Evolutionary conservation across 1,140 invertebrate genomes (phyloP), one percentile per base, ranked within the genome.

Genomic region (Helicoverpa armigera): DNA sequence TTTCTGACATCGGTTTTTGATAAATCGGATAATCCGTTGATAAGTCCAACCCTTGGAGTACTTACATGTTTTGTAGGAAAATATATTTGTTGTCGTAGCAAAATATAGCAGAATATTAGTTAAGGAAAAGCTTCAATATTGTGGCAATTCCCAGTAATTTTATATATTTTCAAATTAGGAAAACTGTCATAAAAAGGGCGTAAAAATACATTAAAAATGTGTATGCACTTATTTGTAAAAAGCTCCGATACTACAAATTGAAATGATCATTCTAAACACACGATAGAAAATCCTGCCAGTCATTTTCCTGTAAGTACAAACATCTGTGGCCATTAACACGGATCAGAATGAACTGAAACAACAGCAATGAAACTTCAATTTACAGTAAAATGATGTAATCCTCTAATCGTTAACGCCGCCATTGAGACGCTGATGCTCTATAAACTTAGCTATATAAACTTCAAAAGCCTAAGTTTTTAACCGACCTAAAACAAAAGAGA

Each of bases 351-450:
- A 72, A 72, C 29, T 53, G 18, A 48, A 51, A 54, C 69, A 72
- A 72, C 51, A 72, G 51, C 31, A 67, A 72, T 72, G 54, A 72
- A 54, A 54, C 18, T 72, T 54, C 12, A 54, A 72, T 72, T 72
- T 67, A 9, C 63, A 72, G 29, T 14, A 72, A 72, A 67, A 18
- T 18, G 35, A 35, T 65, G 63, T 53, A 14, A 72, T 72, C 50
- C 23, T 35, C 50, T 72, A 72, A 72, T 72, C 29, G 69, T 14
- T 50, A 50, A 51, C 50, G 69, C 69, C 69, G n/a, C 35, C 23
- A 31, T 23, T 12, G 23, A 11, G 12, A 60, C 58, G 58, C 58
- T 60, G 18, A 9, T 58, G 9, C 9, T 58, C 58, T 29, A 16
- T 10, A 60, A 60, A 60, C 58, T 18, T 60, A 29, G 23, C 2